Evolutionary conservation across 2,888 invertebrate genomes (phyloP), one percentile per base, ranked within the genome.

Genomic region (Tenthredo notha): DNA sequence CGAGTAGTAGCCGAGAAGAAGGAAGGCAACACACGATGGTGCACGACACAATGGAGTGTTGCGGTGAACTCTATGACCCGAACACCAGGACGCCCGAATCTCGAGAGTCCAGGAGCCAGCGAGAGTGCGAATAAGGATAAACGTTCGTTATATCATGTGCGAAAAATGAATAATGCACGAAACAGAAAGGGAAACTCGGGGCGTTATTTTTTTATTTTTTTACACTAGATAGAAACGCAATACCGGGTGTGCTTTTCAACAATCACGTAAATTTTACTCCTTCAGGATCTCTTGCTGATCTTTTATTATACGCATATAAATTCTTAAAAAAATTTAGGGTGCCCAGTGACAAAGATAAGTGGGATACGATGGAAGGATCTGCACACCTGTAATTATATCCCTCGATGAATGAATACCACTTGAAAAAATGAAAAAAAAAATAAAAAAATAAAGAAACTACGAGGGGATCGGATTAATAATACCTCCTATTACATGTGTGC

Each of bases 31-130:
- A 25, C 40, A 29, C 61, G 65, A 12, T 80, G 65, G 9, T 65
- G 80, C 61, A 80, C 84, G 88, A 86, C 87, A 89, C 87, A 88
- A 89, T 89, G 87, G 88, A 88, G 87, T 72, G 88, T 87, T 86
- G 88, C 87, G 87, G 86, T 88, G 89, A 89, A 89, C 89, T 87
- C 87, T 85, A 74, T 89, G 88, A 90, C 89, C 90, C 87, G 87
- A 87, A 40, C 77, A 29, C 50, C 54, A 29, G 50, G 54, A 77
- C 54, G 86, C 85, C 88, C 89, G 86, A 90, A 89, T 88, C 80
- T 61, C 12, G n/a, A 12, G 43, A 80, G 80, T 54, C 77, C 72
- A 33, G 72, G 9, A 40, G 40, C 15, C 43, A 3, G 21, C 18
- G 2, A 21, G 21, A 12, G 70, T 2, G 33, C 67, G 67, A 58